Base-by-base conservation (phyloP, 2,113 vertebrate genomes). In the Chamaea fasciata region DNA sequence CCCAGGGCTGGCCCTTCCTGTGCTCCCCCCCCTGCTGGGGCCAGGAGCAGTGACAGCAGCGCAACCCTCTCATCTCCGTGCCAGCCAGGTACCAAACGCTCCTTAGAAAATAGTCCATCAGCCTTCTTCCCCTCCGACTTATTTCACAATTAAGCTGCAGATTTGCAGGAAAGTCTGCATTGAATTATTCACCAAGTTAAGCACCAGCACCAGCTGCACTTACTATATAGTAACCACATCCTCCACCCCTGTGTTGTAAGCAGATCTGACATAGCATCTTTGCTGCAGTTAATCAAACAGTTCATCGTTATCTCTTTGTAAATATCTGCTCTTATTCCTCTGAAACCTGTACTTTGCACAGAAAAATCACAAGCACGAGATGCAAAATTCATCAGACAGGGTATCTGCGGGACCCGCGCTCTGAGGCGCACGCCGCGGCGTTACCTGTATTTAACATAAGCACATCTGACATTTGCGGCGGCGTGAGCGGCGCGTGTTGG, bases 381-480 rank as follows among this genome's bases (percentile, higher is more conserved):
- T 67, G 91, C 94, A 94, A 90, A 96, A 93, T 89, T 63, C 53
- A 88, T 78, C 83, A 81, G 93, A 93, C 90, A 84, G n/a, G 86
- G 3, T 46, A 86, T 93, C 69, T 81, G 86, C 87, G 76, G 75
- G 93, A 87, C 60, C 78, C 52, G 23, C 23, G 83, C 91, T 86
- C 90, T 26, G 53, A 15, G 55, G 75, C 22, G 4, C 53, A 9
- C 64, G 21, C 15, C 75, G 13, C 31, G 53, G 2, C 52, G 33
- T 90, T 92, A 90, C 95, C 95, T 92, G 90, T 35, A 67, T 84
- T 92, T 71, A 90, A 86, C 93, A 78, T 83, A 68, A 96, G 83
- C 92, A 39, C 88, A 92, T 86, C 37, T 95, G 93, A 93, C 94
- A 90, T 81, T 59, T 80, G 94, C 55, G 39, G 93, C 73, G 49